phyloP scores from a whole-genome alignment of 2,797 vertebrate species.

The Halcyon leucocephala region DNA sequence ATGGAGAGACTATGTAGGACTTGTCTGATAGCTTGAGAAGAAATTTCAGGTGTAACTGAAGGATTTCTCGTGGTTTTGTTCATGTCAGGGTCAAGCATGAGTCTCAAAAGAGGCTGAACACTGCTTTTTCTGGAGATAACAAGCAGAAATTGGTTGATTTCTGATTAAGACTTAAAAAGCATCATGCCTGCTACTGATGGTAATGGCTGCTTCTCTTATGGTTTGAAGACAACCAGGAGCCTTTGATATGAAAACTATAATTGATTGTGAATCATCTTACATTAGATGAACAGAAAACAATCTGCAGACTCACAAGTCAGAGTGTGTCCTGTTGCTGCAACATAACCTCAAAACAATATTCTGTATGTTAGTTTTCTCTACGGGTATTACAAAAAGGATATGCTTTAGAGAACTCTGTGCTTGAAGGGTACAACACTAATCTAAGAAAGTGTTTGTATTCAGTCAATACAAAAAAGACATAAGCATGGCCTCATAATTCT shows the following conservation, averaged over 20 bases:
- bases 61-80: not conserved
- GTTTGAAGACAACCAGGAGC: not conserved
- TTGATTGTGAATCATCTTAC: slow-evolving; percentile 40
- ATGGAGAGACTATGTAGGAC: not conserved
- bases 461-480: not conserved
- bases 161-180: not conserved
- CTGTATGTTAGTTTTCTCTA: not conserved
- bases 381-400: not conserved
- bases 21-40: not conserved
- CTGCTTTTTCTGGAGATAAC: not conserved
- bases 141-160: not conserved
- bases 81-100: not conserved
- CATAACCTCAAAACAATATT: not conserved
- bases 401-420: not conserved
- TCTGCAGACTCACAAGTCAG: slow-evolving; percentile 4
- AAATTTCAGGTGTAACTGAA: not conserved
- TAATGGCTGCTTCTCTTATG: not conserved
- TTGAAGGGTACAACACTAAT: not conserved
- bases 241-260: not conserved
- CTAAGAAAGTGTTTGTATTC: not conserved
- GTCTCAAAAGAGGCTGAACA: not conserved
- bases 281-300: slow-evolving; percentile 23
- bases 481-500: not conserved
- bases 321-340: not conserved
- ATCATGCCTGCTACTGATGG: not conserved